A percentile compares a stretch with the other conserved stretches of the same genome.
Conservation (phyloP, 2,888 invertebrate genomes). For the Apodemia mormo region DNA sequence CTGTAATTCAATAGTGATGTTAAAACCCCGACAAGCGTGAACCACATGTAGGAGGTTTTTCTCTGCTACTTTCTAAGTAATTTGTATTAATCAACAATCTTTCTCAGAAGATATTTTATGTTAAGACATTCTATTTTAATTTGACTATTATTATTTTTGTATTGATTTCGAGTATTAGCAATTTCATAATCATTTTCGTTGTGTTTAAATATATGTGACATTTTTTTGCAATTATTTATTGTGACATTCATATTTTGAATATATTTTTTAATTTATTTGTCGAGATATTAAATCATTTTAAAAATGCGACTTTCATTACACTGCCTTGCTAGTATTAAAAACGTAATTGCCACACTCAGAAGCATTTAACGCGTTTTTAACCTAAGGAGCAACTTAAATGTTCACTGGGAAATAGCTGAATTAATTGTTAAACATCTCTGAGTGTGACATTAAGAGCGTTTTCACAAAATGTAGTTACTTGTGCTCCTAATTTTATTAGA, state of each 20-base stretch:
- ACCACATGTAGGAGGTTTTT: constrained; percentile 41
- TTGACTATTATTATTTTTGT: constrained; percentile 49
- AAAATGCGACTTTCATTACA: constrained; percentile 46
- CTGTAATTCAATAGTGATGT: constrained; percentile 43
- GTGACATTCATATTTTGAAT: constrained; percentile 63
- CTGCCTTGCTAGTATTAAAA: not conserved
- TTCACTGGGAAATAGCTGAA: no score
- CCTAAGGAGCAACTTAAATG: no score
- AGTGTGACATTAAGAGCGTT: no score
- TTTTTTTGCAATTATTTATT: constrained; percentile 66
- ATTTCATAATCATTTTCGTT: constrained; percentile 53
- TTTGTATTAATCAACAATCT: constrained; percentile 38
- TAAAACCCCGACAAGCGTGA: constrained; percentile 59
- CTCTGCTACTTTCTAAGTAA: constrained; percentile 40
- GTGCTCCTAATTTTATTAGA: no score
- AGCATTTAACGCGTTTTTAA: no score
- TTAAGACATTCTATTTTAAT: constrained; percentile 54
- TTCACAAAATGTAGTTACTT: no score
- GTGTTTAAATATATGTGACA: constrained; percentile 54
- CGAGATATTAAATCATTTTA: constrained; percentile 78
- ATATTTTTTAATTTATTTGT: constrained; percentile 75
- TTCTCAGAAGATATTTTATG: constrained; percentile 51
- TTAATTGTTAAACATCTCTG: no score
- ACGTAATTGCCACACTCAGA: no score
- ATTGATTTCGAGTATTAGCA: constrained; percentile 57